Conservation (phyloP, 2,888 invertebrate species). For the Cerastis leucographa region DNA sequence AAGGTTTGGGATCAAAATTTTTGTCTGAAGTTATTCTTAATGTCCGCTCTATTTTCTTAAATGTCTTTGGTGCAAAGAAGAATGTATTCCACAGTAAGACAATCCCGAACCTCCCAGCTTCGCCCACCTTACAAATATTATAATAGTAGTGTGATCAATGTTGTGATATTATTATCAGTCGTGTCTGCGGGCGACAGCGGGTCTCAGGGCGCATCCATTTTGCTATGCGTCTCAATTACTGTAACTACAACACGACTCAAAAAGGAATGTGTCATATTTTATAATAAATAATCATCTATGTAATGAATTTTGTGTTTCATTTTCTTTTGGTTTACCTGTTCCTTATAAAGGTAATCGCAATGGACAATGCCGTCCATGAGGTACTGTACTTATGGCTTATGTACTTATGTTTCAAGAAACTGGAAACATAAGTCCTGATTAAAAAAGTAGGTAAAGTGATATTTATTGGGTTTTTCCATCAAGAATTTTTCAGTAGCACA, state of each 20-base stretch:
- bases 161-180: conserved; percentile 79
- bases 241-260: conserved; percentile 86
- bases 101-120: background rate
- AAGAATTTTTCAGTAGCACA: too few species aligned
- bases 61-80: too few species aligned
- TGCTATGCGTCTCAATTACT: conserved; percentile 89
- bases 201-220: conserved; percentile 78
- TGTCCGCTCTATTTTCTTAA: too few species aligned
- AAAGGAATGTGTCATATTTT: conserved; percentile 91
- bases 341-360: background rate
- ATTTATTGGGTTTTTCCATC: too few species aligned
- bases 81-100: background rate
- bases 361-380: background rate
- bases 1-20: too few species aligned
- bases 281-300: conserved; percentile 91
- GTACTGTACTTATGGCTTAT: too few species aligned
- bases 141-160: conserved; percentile 77
- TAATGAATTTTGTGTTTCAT: conserved; percentile 80
- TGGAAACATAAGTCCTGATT: too few species aligned
- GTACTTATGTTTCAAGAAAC: too few species aligned
- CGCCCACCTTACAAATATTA: conserved; percentile 58
- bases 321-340: conserved; percentile 36
- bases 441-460: too few species aligned
- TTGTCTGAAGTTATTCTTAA: too few species aligned
- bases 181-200: conserved; percentile 70